Conservation (phyloP, 1,140 invertebrate species). For the Papilio xuthus region DNA sequence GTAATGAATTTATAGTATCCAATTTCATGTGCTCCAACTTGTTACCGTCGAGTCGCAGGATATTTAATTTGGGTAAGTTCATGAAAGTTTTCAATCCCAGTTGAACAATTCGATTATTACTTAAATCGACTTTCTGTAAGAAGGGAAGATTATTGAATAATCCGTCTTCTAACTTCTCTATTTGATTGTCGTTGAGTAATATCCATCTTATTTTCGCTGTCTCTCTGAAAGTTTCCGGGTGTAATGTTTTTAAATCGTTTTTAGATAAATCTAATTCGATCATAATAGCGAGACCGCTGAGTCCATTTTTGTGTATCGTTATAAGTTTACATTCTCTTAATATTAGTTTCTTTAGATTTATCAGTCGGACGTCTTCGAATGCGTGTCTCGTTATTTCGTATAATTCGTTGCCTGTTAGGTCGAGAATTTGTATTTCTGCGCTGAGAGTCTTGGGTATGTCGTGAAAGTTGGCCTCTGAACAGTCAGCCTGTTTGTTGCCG, state of each 20-base stretch:
- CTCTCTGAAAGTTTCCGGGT: slow-evolving; percentile 87
- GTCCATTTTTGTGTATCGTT: slow-evolving; percentile 86
- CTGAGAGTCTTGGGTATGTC: slow-evolving; percentile 87
- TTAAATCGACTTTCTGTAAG: slow-evolving; percentile 89
- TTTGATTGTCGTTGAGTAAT: slow-evolving; percentile 87
- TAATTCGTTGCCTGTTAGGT: slow-evolving; percentile 88
- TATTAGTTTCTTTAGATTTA: slow-evolving; percentile 91
- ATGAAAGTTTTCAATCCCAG: slow-evolving; percentile 88
- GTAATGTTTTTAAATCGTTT: slow-evolving; percentile 87
- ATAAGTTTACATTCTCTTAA: slow-evolving; percentile 87
- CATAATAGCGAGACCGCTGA: slow-evolving; percentile 88
- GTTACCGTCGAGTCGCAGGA: slow-evolving; percentile 87
- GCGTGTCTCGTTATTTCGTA: slow-evolving; percentile 84
- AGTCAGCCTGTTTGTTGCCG: slow-evolving; percentile 92
- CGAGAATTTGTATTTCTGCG: slow-evolving; percentile 88
- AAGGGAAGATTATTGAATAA: slow-evolving; percentile 88
- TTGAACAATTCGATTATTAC: slow-evolving; percentile 86
- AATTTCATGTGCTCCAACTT: slow-evolving; percentile 85
- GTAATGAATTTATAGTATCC: slow-evolving; percentile 83
- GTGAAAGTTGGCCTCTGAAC: slow-evolving; percentile 84
- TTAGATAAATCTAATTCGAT: slow-evolving; percentile 92
- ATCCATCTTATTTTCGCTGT: slow-evolving; percentile 87
- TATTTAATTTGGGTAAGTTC: slow-evolving; percentile 85
- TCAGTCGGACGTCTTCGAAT: slow-evolving; percentile 86
- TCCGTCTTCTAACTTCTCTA: slow-evolving; percentile 87